Conservation (phyloP, 2,113 vertebrate genomes). For the Platysternon megacephalum region DNA sequence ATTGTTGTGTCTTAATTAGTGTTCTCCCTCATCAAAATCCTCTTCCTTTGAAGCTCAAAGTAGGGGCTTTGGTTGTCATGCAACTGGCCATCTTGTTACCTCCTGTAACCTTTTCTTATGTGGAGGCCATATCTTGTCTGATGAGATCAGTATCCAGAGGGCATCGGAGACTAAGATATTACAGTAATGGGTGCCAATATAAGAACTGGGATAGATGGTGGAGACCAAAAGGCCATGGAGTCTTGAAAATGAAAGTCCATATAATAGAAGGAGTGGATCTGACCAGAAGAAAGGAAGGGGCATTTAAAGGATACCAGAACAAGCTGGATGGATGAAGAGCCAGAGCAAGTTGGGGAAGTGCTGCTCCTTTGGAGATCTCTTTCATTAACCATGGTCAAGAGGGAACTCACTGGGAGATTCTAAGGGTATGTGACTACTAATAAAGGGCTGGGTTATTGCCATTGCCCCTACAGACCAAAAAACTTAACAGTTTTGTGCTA, state of each 20-base stretch:
- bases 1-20: background rate
- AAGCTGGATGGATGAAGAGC: background rate
- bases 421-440: background rate
- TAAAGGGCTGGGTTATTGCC: background rate
- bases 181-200: background rate
- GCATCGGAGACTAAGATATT: background rate
- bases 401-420: background rate
- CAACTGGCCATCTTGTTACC: background rate
- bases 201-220: background rate
- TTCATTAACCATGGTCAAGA: background rate
- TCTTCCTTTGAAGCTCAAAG: background rate
- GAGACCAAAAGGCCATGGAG: background rate
- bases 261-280: background rate
- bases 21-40: background rate
- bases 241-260: background rate
- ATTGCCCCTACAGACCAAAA: background rate
- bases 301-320: background rate
- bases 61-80: background rate
- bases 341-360: background rate
- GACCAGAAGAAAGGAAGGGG: background rate
- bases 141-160: background rate
- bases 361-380: background rate
- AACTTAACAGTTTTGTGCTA: background rate
- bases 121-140: background rate
- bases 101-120: too few species aligned